Base-by-base conservation (phyloP, 2,888 invertebrate species). In the Apodemia duryi region DNA sequence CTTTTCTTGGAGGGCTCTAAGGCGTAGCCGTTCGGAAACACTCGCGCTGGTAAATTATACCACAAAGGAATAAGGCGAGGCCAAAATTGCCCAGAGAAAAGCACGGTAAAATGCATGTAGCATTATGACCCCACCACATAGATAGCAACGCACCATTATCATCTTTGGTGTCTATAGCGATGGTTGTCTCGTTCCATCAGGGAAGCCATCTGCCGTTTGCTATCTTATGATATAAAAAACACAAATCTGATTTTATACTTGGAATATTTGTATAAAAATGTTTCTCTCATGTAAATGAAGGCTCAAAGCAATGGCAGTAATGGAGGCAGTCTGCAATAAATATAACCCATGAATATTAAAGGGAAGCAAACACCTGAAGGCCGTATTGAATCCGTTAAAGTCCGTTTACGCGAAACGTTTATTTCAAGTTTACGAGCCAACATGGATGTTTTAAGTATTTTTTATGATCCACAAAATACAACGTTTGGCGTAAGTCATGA, bases 401-500 rank as follows among this genome's bases (percentile, higher is more conserved):
- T 70, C 66, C 72, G 76, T 80, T 84, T 82, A 83, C 80, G 80
- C 76, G 76, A 75, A 72, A 76, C 82, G 81, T 82, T 86, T 86
- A 83, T 82, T 78, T 71, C 74, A 73, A 83, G 80, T 87, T 89
- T 88, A 88, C 83, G 82, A 81, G 74, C 77, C 73, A 74, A 76
- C 77, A 79, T 78, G 81, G 77, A 82, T 85, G 85, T 83, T 88
- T 82, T 86, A 82, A 80, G 80, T 77, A 75, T 82, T 88, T 87
- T 86, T 88, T 87, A 88, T 83, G 87, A 86, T 74, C 79, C 72
- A 66, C 75, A 74, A 78, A 81, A 82, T 84, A 83, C 76, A 74
- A 71, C 65, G 51, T 65, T 57, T 32, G 65, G 41, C 11, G 32
- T 69, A 68, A 74, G 68, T 54, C 11, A 68, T 4, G 68, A 69